phyloP scores from a whole-genome alignment of 2,113 vertebrate genomes.

The Phalacrocorax brasilianus region DNA sequence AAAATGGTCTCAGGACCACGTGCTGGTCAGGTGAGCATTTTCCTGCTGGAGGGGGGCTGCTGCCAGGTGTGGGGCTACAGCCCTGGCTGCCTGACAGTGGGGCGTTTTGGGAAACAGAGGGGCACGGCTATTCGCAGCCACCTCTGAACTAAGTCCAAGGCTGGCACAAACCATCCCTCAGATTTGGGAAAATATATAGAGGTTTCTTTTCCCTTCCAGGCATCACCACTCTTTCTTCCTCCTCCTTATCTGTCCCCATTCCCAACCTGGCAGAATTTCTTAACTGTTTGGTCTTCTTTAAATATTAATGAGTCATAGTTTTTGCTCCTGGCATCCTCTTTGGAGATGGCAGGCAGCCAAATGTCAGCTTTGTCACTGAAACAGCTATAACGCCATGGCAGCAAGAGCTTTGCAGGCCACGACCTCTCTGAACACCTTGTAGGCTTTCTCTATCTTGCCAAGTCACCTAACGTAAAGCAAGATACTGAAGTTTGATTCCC shows the following conservation, averaged over 20 bases:
- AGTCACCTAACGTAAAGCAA: neutral
- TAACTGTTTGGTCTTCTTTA: neutral
- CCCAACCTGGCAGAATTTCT: neutral
- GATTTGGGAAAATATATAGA: neutral
- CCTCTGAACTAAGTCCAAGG: neutral
- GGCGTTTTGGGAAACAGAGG: neutral
- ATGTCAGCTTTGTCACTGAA: neutral
- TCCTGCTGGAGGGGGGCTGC: neutral
- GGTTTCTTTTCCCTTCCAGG: neutral
- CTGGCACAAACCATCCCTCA: neutral
- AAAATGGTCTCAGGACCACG: neutral
- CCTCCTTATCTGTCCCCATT: neutral
- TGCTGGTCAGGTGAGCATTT: neutral
- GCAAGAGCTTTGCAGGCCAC: neutral
- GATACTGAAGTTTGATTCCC: neutral
- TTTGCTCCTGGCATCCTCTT: neutral
- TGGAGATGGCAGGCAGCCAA: neutral
- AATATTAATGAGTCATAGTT: neutral
- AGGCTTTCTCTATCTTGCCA: neutral
- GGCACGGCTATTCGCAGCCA: neutral
- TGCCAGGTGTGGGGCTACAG: neutral
- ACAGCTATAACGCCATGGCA: neutral
- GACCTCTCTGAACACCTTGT: neutral
- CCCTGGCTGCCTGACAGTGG: neutral
- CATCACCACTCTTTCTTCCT: neutral